Evolutionary conservation across 1,140 invertebrate species (phyloP), one percentile per base, ranked within the genome.

Genomic region (Heliconius melpomene): DNA sequence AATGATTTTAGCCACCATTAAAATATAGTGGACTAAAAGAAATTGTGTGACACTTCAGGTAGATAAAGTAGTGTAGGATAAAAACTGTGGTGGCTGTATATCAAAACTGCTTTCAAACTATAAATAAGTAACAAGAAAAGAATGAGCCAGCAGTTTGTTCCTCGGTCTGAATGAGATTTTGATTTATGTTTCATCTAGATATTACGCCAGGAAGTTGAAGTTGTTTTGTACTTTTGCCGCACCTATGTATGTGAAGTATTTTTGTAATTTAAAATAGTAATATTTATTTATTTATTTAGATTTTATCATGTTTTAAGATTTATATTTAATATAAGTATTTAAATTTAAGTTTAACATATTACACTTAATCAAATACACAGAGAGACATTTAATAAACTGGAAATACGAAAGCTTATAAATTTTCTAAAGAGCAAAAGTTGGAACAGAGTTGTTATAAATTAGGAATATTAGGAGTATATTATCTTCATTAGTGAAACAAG

Each of bases 121-220:
- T 46, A 74, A 74, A 66, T 66, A 54, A 74, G 46, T 54, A 38
- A 72, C 71, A 29, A 75, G 73, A 29, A 50, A 29, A 75, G 57
- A 36, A 75, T 75, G 46, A 75, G 46, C 50, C 36, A 46, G 72
- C 78, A 70, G 16, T 79, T 75, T 79, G 50, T 60, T 46, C 50
- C 66, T 57, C 74, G 32, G 54, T 70, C 57, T 52, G 36, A 72
- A 80, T 80, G 66, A 57, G 32, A 80, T 76, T 46, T 50, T 80
- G 75, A 77, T 80, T 80, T 80, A 80, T 80, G 79, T 77, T 74
- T 74, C 71, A 66, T 57, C 79, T 72, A 26, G 66, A 80, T 80
- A 71, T 36, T 73, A 77, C 66, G 52, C 54, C 71, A 52, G 60
- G 60, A 66, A 77, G 71, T 52, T 73, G 74, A 60, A 11, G 73